These are phyloP conservation scores for Bergia puertoricense DNA, from an alignment of 92 coral and sea anemone species.

Conservation along the genomic window DNA sequence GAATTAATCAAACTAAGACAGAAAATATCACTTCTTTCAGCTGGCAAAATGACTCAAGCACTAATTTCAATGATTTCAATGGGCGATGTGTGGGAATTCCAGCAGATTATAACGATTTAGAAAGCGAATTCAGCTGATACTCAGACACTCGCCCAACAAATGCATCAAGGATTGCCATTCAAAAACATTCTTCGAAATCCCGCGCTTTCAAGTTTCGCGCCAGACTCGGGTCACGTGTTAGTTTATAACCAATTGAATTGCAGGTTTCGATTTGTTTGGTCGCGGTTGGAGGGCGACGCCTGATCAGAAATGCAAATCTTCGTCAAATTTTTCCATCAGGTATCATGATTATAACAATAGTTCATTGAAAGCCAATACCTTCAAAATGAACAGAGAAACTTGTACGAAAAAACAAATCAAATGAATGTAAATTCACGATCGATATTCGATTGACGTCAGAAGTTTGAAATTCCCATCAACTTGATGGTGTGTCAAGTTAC, in stretches of 20 bases:
- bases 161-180: slow-evolving; percentile 34
- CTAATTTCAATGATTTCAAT: background rate
- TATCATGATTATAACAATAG: background rate
- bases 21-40: background rate
- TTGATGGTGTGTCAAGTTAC: background rate
- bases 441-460: background rate
- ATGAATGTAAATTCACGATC: background rate
- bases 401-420: background rate
- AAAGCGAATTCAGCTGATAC: slow-evolving; percentile 20
- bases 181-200: slow-evolving; percentile 66
- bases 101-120: slow-evolving; percentile 34
- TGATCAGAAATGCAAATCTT: background rate
- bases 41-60: slow-evolving; percentile 6
- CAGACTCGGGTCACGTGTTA: slow-evolving; percentile 81
- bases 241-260: slow-evolving; percentile 22
- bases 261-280: background rate
- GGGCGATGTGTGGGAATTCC: slow-evolving; percentile 26
- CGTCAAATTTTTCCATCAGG: background rate
- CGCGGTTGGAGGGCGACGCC: background rate
- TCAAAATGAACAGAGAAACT: background rate
- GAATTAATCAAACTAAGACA: background rate
- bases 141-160: background rate
- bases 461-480: background rate
- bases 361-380: background rate
- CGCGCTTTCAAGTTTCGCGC: slow-evolving; percentile 99